A percentile compares a stretch with the other conserved stretches of the same genome.
Evolutionary conservation across 2,797 vertebrate genomes (phyloP).

Genomic region (Halcyon badia): DNA sequence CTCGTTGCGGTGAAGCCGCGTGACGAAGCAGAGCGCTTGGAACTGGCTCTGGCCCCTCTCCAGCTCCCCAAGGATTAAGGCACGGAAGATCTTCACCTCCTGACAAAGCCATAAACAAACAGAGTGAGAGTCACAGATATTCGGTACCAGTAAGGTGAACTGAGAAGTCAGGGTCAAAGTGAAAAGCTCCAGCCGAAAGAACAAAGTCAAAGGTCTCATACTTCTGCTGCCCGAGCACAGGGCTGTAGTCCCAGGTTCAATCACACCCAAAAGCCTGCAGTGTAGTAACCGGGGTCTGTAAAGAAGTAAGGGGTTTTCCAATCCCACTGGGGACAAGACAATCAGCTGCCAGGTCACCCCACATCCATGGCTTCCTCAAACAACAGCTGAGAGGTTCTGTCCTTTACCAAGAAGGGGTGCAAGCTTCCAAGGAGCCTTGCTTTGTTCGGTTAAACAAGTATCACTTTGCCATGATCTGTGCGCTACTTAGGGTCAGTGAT

Average conservation of each 20-base stretch:
- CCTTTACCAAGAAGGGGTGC: background rate
- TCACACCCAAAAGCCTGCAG: background rate
- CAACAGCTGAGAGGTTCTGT: background rate
- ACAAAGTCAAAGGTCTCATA: background rate
- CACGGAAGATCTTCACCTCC: slow-evolving; percentile 97
- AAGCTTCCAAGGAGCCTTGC: background rate
- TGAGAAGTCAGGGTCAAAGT: background rate
- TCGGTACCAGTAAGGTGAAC: background rate
- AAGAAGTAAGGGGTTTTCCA: background rate
- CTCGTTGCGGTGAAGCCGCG: slow-evolving; percentile 92
- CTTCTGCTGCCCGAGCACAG: background rate
- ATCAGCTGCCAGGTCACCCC: background rate
- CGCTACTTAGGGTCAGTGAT: background rate
- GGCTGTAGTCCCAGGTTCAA: background rate
- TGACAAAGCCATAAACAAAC: slow-evolving; percentile 42
- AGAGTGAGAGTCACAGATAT: background rate
- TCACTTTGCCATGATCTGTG: background rate
- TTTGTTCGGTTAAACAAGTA: background rate
- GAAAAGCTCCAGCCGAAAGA: background rate
- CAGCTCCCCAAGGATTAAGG: slow-evolving; percentile 95
- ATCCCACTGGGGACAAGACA: background rate
- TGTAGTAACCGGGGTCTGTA: background rate
- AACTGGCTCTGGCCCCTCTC: slow-evolving; percentile 97
- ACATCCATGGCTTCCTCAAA: background rate
- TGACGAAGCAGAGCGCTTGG: slow-evolving; percentile 95